A percentile compares a stretch with the other conserved stretches of the same genome.
Conservation (phyloP, 2,888 invertebrate genomes). For the Notocelia uddmanniana region DNA sequence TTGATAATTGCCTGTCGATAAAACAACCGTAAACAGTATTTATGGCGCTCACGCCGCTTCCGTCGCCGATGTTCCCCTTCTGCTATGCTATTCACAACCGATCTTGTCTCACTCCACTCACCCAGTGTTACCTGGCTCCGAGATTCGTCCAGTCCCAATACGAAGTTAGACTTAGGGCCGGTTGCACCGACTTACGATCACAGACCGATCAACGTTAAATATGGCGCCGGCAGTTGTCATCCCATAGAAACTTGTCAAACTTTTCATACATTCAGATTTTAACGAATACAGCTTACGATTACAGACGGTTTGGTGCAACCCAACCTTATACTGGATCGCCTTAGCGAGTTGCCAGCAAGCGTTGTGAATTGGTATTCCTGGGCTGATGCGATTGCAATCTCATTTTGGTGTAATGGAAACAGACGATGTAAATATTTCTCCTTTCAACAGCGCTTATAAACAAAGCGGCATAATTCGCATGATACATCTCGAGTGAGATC, state of each 20-base stretch:
- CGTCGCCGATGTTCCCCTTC: conserved; percentile 44
- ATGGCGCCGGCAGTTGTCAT: too few relatives aligned
- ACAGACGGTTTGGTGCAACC: too few relatives aligned
- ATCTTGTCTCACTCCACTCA: background rate
- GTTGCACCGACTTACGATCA: too few relatives aligned
- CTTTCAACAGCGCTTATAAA: conserved; percentile 35
- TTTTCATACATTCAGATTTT: too few relatives aligned
- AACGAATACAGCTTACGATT: too few relatives aligned
- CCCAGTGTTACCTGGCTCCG: background rate
- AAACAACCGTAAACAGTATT: conserved; percentile 53
- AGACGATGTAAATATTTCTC: conserved; percentile 40
- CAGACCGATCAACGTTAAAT: too few relatives aligned
- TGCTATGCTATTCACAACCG: background rate
- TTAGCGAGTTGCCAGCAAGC: background rate
- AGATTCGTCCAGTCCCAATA: background rate
- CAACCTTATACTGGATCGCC: too few relatives aligned
- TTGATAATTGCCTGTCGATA: conserved; percentile 64
- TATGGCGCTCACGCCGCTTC: conserved; percentile 47
- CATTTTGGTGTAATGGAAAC: conserved; percentile 43
- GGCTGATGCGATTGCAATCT: conserved; percentile 44
- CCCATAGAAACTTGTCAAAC: too few relatives aligned
- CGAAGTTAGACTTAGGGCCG: background rate
- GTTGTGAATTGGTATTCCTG: background rate
- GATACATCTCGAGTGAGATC: conserved; percentile 17
- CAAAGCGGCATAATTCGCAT: conserved; percentile 34